Evolutionary conservation across 2,113 vertebrate species (phyloP), one percentile per base, ranked within the genome.

Genomic region (Numenius arquata): DNA sequence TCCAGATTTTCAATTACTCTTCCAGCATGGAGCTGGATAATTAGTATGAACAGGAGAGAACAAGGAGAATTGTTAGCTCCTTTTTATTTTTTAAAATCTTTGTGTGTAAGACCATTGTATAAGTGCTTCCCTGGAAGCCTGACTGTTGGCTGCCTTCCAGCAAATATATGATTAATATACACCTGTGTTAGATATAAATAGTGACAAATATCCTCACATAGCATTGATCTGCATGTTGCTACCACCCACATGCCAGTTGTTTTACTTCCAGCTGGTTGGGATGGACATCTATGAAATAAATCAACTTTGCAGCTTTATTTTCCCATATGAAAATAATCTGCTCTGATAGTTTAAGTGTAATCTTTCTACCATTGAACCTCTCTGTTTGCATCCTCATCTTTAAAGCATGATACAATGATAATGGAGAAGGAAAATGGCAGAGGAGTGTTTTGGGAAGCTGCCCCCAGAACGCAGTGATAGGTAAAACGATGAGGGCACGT

Each of bases 401-500:
- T 50, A 27, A 66, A 55, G 19, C 14, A 12, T 11, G 11, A 15
- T 76, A 11, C 21, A 5, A 1, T 52, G 45, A 18, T 50, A 80
- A 40, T 16, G 52, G 29, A 90, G 62, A 61, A 73, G 7, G 56
- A 70, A 83, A 52, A 58, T 9, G 15, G 17, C 21, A 76, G 38
- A 40, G 12, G 3, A 17, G 3, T 0, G 1, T 36, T 41, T 58
- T 40, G 16, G 32, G 9, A 26, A 65, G 26, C 29, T n/a, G 2
- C 18, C 4, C 36, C 20, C 21, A 12, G 25, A 58, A 67, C 4
- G 1, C n/a, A 32, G 2, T 9, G 32, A 38, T 5, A 16, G 34
- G 8, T 72, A 43, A 71, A 88, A 29, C 4, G 2, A 2, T 4
- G 3, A 73, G 26, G 21, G 8, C 15, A 34, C 0, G 0, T 18